Evolutionary conservation across 2,797 vertebrate genomes (phyloP).

Genomic region (Falco cherrug): DNA sequence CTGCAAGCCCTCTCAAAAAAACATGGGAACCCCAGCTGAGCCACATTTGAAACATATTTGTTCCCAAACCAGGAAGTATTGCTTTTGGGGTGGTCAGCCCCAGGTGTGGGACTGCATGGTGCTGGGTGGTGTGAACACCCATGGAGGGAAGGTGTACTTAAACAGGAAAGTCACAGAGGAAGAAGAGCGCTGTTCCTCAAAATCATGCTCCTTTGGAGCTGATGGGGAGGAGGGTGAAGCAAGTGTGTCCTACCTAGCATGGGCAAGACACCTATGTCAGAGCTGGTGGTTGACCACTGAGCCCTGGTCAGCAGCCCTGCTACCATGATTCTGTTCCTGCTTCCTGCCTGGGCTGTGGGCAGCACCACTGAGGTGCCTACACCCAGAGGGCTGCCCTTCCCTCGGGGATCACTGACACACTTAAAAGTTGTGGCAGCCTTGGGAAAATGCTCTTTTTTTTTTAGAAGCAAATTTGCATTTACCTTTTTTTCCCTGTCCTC

Average conservation of each 20-base stretch:
- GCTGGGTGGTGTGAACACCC: not conserved
- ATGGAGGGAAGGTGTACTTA: not conserved
- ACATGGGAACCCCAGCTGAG: not conserved
- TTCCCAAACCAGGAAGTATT: not conserved
- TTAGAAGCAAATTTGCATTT: not conserved
- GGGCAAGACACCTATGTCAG: not conserved
- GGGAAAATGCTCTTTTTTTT: not conserved
- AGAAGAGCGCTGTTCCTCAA: not conserved
- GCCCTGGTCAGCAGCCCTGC: not conserved
- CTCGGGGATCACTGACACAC: not conserved
- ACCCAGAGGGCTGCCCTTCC: not conserved
- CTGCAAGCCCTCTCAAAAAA: not conserved
- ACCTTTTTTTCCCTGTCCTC: not conserved
- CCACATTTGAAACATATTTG: not conserved
- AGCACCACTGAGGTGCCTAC: not conserved
- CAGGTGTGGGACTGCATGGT: rapidly evolving
- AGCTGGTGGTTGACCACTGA: not conserved
- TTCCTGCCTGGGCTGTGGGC: not conserved
- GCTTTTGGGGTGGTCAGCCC: not conserved
- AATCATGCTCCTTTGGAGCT: not conserved
- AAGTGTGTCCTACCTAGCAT: not conserved
- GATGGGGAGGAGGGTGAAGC: not conserved
- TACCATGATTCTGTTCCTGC: not conserved
- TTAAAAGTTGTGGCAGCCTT: not conserved
- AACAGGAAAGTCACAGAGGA: not conserved